phyloP scores from a whole-genome alignment of 1,140 invertebrate genomes.

The Leptopilina clavipes region DNA sequence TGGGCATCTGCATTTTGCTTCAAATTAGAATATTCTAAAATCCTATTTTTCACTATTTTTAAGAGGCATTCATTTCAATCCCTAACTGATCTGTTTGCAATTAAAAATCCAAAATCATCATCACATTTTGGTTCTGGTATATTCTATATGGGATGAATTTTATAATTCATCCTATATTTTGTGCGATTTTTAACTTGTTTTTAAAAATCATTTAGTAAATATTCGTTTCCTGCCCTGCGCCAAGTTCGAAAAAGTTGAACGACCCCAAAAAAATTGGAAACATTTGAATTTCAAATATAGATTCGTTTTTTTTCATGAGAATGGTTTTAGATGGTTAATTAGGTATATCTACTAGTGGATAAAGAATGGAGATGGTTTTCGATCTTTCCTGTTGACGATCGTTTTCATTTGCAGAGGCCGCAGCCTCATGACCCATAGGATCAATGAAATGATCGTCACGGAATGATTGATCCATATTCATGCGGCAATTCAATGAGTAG shows the following conservation, averaged over 20 bases:
- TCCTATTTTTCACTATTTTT: not conserved
- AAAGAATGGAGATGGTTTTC: constrained; percentile 16
- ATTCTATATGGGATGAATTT: too few species aligned
- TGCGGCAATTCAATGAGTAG: constrained; percentile 55
- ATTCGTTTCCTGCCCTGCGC: too few species aligned
- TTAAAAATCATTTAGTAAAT: not conserved
- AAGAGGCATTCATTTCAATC: not conserved
- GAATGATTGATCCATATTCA: constrained; percentile 65
- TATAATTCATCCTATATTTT: too few species aligned
- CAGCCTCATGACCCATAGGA: constrained; percentile 61
- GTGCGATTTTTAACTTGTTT: not conserved
- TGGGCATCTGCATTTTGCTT: constrained; percentile 56
- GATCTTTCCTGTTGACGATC: constrained; percentile 39
- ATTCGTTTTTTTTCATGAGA: not conserved
- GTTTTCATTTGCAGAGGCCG: constrained; percentile 51
- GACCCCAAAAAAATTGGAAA: not conserved
- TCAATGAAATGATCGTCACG: constrained; percentile 64
- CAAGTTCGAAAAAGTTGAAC: not conserved
- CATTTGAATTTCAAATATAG: not conserved
- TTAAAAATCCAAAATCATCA: not conserved
- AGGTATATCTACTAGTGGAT: not conserved
- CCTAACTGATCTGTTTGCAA: not conserved
- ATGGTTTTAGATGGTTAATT: not conserved
- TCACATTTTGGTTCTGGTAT: too few species aligned
- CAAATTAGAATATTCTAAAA: constrained; percentile 32